A percentile compares a stretch with the other conserved stretches of the same genome.
These are phyloP conservation scores for Eristalis tenax DNA, from an alignment of 2,888 invertebrate species.

Conservation along the genomic window DNA sequence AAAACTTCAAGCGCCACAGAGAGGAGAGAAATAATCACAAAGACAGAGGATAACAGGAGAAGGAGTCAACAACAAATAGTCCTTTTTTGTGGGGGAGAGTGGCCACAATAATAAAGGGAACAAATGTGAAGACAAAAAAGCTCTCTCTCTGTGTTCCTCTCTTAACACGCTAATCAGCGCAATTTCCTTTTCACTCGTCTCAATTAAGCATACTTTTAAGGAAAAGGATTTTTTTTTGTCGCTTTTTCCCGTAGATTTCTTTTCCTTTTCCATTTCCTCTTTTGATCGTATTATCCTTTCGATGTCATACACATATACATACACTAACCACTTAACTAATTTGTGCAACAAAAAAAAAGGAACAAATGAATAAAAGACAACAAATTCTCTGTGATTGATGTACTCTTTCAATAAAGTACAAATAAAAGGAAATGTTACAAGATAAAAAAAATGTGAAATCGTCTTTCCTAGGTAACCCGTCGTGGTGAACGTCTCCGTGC, in stretches of 20 bases:
- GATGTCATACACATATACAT: conserved; percentile 29
- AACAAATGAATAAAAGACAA: not conserved
- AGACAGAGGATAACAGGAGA: not conserved
- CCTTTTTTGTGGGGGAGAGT: conserved; percentile 28
- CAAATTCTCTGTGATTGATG: not conserved
- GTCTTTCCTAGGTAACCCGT: conserved; percentile 27
- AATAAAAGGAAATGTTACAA: not conserved
- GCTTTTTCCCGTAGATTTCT: conserved; percentile 32
- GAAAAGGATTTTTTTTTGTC: conserved; percentile 53
- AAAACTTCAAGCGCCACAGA: conserved; percentile 36
- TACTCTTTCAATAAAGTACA: not conserved
- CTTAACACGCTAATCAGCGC: conserved; percentile 62
- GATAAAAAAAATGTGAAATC: conserved; percentile 4
- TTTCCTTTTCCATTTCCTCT: conserved; percentile 15
- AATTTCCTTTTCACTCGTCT: conserved; percentile 68
- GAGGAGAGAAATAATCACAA: conserved; percentile 16
- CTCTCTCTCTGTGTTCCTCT: conserved; percentile 38
- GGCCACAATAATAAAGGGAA: conserved; percentile 34
- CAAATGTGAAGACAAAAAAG: conserved; percentile 42
- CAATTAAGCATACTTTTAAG: conserved; percentile 49
- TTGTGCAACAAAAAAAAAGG: not conserved
- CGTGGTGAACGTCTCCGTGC: conserved; percentile 70
- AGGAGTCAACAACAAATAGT: conserved; percentile 50
- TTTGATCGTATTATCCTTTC: conserved; percentile 11
- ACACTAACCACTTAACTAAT: not conserved